These are phyloP conservation scores for Cryptocephalus primarius DNA, from an alignment of 2,888 invertebrate species.

Conservation along the genomic window DNA sequence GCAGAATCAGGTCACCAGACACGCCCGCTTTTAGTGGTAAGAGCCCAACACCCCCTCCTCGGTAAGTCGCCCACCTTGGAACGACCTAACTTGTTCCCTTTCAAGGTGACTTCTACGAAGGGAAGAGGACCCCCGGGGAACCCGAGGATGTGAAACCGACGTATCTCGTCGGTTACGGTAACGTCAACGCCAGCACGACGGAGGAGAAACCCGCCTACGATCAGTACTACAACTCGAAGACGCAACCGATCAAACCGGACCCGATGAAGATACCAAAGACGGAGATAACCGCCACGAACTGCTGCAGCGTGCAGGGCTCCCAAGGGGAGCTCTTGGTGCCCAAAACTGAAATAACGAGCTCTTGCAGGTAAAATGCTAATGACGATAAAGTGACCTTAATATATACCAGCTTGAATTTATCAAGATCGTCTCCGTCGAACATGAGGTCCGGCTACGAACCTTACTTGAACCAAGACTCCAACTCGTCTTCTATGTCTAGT, in stretches of 20 bases:
- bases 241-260: conserved; percentile 29
- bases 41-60: conserved; percentile 7
- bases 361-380: conserved; percentile 15
- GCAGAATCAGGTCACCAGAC: conserved; percentile 31
- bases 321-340: conserved; percentile 52
- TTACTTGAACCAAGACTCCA: conserved; percentile 58
- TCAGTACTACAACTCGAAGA: conserved; percentile 28
- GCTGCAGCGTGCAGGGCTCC: conserved; percentile 35
- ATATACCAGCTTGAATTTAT: background rate
- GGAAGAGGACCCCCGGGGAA: conserved; percentile 25
- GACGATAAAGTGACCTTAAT: background rate
- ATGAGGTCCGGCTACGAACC: conserved; percentile 47
- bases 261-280: conserved; percentile 45
- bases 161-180: conserved; percentile 32
- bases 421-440: conserved; percentile 38
- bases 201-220: conserved; percentile 29
- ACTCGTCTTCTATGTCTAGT: conserved; percentile 55
- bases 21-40: conserved; percentile 24
- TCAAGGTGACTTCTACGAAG: conserved; percentile 30
- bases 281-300: conserved; percentile 32
- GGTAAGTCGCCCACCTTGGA: too few species aligned
- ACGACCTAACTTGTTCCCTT: too few species aligned
- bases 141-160: conserved; percentile 37
- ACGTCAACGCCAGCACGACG: conserved; percentile 15
- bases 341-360: conserved; percentile 48